Percentiles rank a stretch among this genome's conserved stretches.
Evolutionary conservation across 2,888 invertebrate species (phyloP).

Genomic region (Ctena decussata): DNA sequence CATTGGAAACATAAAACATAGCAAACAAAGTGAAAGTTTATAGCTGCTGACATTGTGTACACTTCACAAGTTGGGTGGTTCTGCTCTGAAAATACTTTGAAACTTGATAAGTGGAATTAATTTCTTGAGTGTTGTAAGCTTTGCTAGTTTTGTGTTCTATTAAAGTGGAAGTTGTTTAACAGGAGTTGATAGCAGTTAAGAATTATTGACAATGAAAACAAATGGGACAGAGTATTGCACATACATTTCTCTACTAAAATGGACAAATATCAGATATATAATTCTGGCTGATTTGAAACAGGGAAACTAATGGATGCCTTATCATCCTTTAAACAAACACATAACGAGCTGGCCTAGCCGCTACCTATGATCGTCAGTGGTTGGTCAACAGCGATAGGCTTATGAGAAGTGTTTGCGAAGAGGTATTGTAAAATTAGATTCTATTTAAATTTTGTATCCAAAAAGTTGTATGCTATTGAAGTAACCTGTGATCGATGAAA

Average conservation of each 20-base stretch:
- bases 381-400: conserved; percentile 19
- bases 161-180: too few species aligned
- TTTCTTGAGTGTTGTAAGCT: too few species aligned
- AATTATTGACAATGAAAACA: too few species aligned
- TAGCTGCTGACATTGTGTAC: too few species aligned
- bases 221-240: background rate
- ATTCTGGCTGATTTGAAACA: conserved; percentile 51
- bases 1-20: too few species aligned
- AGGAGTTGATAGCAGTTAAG: too few species aligned
- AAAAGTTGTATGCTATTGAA: background rate
- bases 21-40: too few species aligned
- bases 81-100: too few species aligned
- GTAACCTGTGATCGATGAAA: background rate
- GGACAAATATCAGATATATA: background rate
- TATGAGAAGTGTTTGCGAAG: conserved; percentile 26
- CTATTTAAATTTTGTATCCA: conserved; percentile 19
- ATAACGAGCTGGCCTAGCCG: conserved; percentile 12
- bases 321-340: conserved; percentile 38
- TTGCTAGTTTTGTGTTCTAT: too few species aligned
- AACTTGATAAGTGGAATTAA: too few species aligned
- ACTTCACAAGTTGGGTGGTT: too few species aligned
- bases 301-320: conserved; percentile 67
- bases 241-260: background rate
- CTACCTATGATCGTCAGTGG: conserved; percentile 13
- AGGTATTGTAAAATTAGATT: conserved; percentile 64